Percentiles rank a stretch among this genome's conserved stretches.
These are phyloP conservation scores for Albula glossodonta DNA, from an alignment of 2,113 vertebrate species.

Conservation along the genomic window DNA sequence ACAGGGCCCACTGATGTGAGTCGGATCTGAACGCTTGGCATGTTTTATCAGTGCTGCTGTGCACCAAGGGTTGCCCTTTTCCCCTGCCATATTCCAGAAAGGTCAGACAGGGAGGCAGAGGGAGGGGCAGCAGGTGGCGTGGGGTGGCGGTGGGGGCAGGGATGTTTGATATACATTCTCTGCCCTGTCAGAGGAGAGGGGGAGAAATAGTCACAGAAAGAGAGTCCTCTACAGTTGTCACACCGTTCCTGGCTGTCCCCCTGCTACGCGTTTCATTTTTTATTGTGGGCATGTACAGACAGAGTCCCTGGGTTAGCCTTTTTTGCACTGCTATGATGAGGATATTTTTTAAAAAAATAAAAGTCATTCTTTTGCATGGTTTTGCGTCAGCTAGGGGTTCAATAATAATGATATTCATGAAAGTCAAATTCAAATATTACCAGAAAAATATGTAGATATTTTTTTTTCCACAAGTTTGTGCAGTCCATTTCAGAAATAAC, in stretches of 20 bases:
- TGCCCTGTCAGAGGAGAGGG: not conserved
- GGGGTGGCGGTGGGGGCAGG: not conserved
- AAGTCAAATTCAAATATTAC: not conserved
- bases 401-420: not conserved
- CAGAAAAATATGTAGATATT: not conserved
- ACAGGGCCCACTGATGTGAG: not conserved
- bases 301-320: not conserved
- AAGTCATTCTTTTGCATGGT: not conserved
- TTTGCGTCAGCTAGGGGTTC: not conserved
- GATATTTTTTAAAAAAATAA: not conserved
- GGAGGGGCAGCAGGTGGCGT: not conserved
- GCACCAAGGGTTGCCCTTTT: not conserved
- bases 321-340: not conserved
- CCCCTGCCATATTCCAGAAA: not conserved
- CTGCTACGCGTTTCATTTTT: not conserved
- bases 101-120: constrained; percentile 14
- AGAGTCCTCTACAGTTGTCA: not conserved
- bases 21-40: not conserved
- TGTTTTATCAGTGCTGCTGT: not conserved
- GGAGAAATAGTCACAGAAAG: not conserved
- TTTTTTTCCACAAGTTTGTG: not conserved
- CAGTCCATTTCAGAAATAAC: not conserved
- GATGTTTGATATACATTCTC: not conserved
- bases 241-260: not conserved
- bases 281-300: not conserved